A percentile compares a stretch with the other conserved stretches of the same genome.
These are phyloP conservation scores for Hypomecis atomaria DNA, from an alignment of 2,888 invertebrate species.

Conservation along the genomic window DNA sequence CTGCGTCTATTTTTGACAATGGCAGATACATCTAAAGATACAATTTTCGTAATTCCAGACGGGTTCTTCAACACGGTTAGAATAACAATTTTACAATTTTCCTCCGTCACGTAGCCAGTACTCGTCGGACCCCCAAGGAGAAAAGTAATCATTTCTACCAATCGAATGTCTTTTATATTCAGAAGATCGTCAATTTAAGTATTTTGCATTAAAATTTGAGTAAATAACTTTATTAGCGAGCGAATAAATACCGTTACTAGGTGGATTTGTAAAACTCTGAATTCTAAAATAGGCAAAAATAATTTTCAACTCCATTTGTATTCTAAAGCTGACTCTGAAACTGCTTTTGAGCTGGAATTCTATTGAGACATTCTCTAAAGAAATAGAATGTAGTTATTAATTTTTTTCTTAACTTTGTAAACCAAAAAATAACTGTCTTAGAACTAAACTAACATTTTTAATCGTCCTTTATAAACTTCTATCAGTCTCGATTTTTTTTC, in stretches of 20 bases:
- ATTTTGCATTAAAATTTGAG: constrained; percentile 56
- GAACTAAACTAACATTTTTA: not conserved
- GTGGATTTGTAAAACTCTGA: not conserved
- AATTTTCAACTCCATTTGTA: constrained; percentile 40
- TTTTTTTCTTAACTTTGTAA: not conserved
- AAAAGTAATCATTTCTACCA: constrained; percentile 78
- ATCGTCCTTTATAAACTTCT: too few species aligned
- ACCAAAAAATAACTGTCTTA: not conserved
- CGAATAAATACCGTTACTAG: constrained; percentile 37
- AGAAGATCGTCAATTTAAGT: constrained; percentile 71
- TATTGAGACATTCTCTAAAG: not conserved
- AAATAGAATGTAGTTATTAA: constrained; percentile 1
- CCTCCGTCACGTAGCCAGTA: constrained; percentile 74
- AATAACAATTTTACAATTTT: constrained; percentile 82
- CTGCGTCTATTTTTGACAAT: constrained; percentile 59
- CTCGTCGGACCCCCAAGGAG: constrained; percentile 72
- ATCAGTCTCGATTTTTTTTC: too few species aligned
- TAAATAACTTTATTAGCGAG: constrained; percentile 44
- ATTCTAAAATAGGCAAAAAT: constrained; percentile 21
- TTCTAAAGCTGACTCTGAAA: constrained; percentile 8
- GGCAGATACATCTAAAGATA: constrained; percentile 69
- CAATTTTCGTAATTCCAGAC: constrained; percentile 78
- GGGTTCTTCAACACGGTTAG: constrained; percentile 74
- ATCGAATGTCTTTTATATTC: constrained; percentile 78
- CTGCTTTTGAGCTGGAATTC: constrained; percentile 15